Conservation (phyloP, 2,113 vertebrate species). For the Oplegnathus fasciatus region DNA sequence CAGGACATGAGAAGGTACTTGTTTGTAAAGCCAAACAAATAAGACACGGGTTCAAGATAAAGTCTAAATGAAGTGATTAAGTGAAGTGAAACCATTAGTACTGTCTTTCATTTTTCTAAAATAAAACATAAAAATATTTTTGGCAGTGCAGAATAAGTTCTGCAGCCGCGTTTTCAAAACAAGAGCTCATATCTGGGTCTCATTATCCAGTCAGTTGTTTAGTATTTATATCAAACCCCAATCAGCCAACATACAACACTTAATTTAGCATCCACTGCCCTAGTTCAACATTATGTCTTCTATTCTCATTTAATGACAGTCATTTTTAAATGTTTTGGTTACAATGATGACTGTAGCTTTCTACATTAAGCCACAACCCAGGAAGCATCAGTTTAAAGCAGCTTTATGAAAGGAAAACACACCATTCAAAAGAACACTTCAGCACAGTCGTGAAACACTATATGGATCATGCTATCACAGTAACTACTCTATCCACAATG, state of each 20-base stretch:
- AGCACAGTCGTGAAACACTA: not conserved
- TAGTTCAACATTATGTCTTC: slow-evolving; percentile 14
- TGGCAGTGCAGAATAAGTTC: not conserved
- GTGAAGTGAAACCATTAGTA: not conserved
- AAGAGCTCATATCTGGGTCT: not conserved
- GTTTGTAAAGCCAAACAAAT: not conserved
- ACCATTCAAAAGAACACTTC: not conserved
- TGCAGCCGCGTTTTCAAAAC: not conserved
- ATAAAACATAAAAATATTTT: not conserved
- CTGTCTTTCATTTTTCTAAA: not conserved
- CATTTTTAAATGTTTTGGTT: not conserved
- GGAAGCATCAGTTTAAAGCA: not conserved
- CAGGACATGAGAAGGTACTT: not conserved
- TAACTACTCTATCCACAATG: slow-evolving; percentile 2
- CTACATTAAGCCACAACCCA: not conserved
- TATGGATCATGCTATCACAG: not conserved
- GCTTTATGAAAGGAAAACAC: not conserved
- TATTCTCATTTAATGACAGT: not conserved
- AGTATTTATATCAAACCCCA: slow-evolving; percentile 2
- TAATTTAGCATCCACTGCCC: slow-evolving; percentile 33
- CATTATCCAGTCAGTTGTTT: slow-evolving; percentile 10
- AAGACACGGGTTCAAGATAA: not conserved
- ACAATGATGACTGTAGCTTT: not conserved
- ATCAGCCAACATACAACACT: not conserved
- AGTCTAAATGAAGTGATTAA: not conserved